Evolutionary conservation across 2,797 vertebrate species (phyloP).

Genomic region (Thaleichthys pacificus): DNA sequence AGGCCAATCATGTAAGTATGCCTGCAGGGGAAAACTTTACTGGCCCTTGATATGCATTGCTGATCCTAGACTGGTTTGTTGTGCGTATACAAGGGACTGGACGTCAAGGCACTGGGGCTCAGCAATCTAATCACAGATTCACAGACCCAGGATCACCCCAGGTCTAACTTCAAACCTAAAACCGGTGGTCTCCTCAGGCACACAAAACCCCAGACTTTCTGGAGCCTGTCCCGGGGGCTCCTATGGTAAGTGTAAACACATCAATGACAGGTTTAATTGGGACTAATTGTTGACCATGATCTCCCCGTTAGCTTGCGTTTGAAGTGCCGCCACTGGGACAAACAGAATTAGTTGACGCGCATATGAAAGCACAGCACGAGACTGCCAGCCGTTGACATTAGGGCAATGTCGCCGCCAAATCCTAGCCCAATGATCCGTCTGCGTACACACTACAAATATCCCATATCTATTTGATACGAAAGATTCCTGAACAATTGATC

Average conservation of each 20-base stretch:
- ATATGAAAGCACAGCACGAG: slow-evolving; percentile 59
- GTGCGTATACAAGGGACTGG: too few species aligned
- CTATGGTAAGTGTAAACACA: slow-evolving; percentile 67
- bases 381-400: slow-evolving; percentile 16
- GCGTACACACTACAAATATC: too few species aligned
- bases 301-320: slow-evolving; percentile 69
- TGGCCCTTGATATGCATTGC: background rate
- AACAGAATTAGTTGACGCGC: slow-evolving; percentile 56
- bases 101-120: background rate
- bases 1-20: too few species aligned
- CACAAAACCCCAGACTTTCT: slow-evolving; percentile 69
- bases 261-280: slow-evolving; percentile 69
- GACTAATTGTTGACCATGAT: slow-evolving; percentile 76
- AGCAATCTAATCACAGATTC: slow-evolving; percentile 35
- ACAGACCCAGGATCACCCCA: slow-evolving; percentile 7
- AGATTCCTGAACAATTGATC: background rate
- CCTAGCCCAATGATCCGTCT: too few species aligned
- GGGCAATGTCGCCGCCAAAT: background rate
- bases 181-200: slow-evolving; percentile 36
- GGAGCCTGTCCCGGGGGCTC: slow-evolving; percentile 67
- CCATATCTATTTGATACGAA: too few species aligned
- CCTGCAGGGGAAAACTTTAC: background rate
- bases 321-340: slow-evolving; percentile 62
- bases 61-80: background rate
- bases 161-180: slow-evolving; percentile 33